phyloP scores from a whole-genome alignment of 2,113 vertebrate genomes.

The Eudorcas thomsonii region DNA sequence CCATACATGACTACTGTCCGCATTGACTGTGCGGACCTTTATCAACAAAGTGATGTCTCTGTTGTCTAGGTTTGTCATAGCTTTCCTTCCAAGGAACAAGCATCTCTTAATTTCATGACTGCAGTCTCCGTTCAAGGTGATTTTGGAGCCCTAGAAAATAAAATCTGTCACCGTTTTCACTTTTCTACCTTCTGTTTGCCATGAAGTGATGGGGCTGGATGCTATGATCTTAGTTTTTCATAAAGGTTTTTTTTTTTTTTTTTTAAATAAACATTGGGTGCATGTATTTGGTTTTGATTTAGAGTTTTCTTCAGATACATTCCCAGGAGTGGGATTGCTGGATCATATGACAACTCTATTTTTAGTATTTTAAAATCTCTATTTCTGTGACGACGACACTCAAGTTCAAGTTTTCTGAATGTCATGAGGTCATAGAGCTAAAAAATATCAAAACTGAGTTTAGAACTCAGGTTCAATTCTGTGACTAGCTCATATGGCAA shows the following conservation, averaged over 20 bases:
- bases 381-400: neutral
- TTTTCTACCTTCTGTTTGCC: neutral
- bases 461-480: neutral
- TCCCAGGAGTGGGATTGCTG: neutral
- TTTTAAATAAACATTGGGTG: neutral
- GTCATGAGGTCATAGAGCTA: neutral
- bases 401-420: neutral
- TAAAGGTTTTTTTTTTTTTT: neutral
- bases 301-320: neutral
- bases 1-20: neutral
- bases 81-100: neutral
- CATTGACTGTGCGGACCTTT: neutral
- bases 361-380: neutral
- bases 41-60: neutral
- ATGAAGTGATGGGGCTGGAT: neutral
- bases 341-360: neutral
- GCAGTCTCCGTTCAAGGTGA: rapidly evolving
- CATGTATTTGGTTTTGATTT: neutral
- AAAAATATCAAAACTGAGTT: neutral
- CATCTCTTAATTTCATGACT: neutral
- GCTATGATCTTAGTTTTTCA: neutral
- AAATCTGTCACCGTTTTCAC: neutral
- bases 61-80: neutral
- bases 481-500: neutral
- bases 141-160: neutral